A percentile compares a stretch with the other conserved stretches of the same genome.
phyloP scores from a whole-genome alignment of 2,113 vertebrate genomes.

The Elaphurus davidianus region DNA sequence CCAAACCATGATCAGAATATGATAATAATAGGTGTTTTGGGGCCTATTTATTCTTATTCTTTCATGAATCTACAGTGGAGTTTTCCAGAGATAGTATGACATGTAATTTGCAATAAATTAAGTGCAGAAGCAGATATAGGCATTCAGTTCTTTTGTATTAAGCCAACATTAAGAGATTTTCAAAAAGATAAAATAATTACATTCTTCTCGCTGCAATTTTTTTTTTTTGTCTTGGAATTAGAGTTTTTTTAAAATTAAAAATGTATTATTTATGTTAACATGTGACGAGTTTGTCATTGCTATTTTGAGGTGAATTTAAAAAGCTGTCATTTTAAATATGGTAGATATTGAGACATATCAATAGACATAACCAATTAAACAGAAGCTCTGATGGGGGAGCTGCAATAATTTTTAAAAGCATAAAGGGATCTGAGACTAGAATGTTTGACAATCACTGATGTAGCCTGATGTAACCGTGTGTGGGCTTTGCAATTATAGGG shows the following conservation, averaged over 20 bases:
- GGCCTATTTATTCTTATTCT: background rate
- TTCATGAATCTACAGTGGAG: background rate
- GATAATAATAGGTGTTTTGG: background rate
- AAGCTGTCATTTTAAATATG: background rate
- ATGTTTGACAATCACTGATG: background rate
- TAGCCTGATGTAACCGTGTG: background rate
- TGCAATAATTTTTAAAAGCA: background rate
- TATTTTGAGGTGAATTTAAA: constrained; percentile 3
- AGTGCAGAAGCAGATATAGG: background rate
- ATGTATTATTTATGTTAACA: background rate
- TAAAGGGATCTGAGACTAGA: background rate
- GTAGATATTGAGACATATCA: background rate
- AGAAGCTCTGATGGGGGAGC: background rate
- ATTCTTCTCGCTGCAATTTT: background rate
- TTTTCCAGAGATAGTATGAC: background rate
- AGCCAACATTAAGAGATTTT: background rate
- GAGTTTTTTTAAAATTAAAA: background rate
- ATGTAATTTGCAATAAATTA: background rate
- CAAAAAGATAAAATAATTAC: background rate
- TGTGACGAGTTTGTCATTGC: background rate
- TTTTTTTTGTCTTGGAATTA: background rate
- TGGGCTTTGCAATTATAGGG: background rate
- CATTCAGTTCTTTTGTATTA: background rate
- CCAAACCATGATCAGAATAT: background rate
- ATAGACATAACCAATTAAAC: background rate